Base-by-base conservation (phyloP, 1,140 invertebrate genomes). In the Drosophila fuyamai region DNA sequence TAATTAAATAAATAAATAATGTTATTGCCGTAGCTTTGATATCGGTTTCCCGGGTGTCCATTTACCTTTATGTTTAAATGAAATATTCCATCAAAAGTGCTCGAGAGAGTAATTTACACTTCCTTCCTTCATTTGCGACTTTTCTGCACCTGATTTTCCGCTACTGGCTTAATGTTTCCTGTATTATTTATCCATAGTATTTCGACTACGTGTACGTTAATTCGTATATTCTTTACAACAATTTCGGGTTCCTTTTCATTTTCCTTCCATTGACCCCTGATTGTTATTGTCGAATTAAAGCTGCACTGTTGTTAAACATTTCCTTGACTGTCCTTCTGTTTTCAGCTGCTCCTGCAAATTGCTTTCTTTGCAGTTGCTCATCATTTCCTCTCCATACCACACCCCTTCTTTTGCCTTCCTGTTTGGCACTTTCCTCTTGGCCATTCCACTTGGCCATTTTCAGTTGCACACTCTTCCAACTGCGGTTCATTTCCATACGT, bases 311-410 rank as follows among this genome's bases (percentile, higher is more conserved):
- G 72, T 76, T 76, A 67, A 76, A 76, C 72, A 71, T 71, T 58
- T 71, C 65, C 54, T 71, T 57, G 65, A 12, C n/a, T 35, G 12
- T 18, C 44, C 29, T 43, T 43, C 44, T 61, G 47, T 53, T 40
- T 66, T 73, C 59, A 71, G 75, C 78, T 73, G 81, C 61, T 71
- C 62, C 53, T 53, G 83, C 71, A 86, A 86, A 86, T 86, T 88
- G 82, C 79, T 86, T 86, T 88, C 82, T 83, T 88, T 86, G 43
- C 75, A 47, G 79, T 59, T 59, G 73, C 72, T 73, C 79, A 86
- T 81, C 63, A 70, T 47, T 27, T 43, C 27, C 56, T 10, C 27
- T 38, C 36, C 27, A 16, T 32, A 7, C 43, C 29, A 18, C 13
- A 35, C 13, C 41, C 41, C 23, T 59, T n/a, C 18, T 6, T 13